These are phyloP conservation scores for Boloria selene DNA, from an alignment of 2,888 invertebrate species.

Conservation along the genomic window DNA sequence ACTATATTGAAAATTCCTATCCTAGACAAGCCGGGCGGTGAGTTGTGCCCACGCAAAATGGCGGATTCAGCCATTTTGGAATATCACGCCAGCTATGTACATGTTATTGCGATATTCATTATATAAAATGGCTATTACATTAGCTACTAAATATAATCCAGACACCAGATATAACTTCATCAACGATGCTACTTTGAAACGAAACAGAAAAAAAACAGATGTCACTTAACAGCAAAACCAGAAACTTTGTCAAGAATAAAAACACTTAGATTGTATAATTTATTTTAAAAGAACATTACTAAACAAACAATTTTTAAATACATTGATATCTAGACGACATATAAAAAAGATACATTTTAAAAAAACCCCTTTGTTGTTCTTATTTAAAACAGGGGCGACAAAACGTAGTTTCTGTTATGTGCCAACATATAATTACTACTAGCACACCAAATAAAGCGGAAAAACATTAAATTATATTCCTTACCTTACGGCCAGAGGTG, in stretches of 20 bases:
- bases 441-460: background rate
- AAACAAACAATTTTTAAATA: no score
- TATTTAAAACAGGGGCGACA: no score
- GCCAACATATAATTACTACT: no score
- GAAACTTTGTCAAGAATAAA: background rate
- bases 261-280: background rate
- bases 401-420: no score
- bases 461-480: constrained; percentile 21
- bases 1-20: constrained; percentile 26
- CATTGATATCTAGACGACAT: no score
- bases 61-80: constrained; percentile 8
- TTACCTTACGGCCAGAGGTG: constrained; percentile 92
- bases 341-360: no score
- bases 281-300: no score
- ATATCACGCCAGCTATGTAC: background rate
- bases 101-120: background rate
- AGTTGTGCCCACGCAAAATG: constrained; percentile 23
- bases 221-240: background rate
- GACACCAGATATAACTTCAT: background rate
- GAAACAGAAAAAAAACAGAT: background rate
- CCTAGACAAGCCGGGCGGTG: constrained; percentile 18
- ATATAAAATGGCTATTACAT: no score
- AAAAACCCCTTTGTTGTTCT: no score
- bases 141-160: background rate
- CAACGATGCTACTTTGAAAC: constrained; percentile 3